Base-by-base conservation (phyloP, 1,140 invertebrate species). In the Teleogryllus occipitalis region DNA sequence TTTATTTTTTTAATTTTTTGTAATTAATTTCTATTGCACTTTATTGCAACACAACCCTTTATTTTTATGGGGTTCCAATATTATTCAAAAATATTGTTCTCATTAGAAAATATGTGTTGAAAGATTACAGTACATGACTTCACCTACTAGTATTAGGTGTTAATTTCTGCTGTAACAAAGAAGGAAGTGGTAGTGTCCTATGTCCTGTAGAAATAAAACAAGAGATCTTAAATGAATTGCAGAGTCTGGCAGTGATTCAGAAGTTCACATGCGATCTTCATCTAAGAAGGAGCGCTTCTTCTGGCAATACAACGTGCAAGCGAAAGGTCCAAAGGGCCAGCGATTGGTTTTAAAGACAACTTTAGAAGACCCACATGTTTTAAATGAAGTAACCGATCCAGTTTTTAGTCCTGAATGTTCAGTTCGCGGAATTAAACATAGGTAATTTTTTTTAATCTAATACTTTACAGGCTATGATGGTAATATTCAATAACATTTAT, bases 301-400 rank as follows among this genome's bases (percentile, higher is more conserved):
- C 86, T 99, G 98, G 97, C 97, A 99, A 85, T 99, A 99, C 85
- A 99, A 99, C 87, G 95, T 98, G 8, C 97, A 99, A 87, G 96
- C 97, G 1, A 99, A 99, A 89, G 97, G 97, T 4, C 97, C 97
- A 7, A 99, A 98, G 87, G 95, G 97, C 75, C 95, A 96, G 83
- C 88, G 95, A 82, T 87, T 97, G 54, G 91, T 95, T 39, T 89
- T 96, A 81, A 92, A 94, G 84, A 92, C 93, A 7, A 93, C 95
- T 83, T 90, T 93, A 27, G 92, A 95, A 84, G 95, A 98, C 89
- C 97, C 97, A n/a, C 96, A 98, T 87, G 91, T 95, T 21, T 87
- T 98, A 72, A 94, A 96, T 84, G 92, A 94, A 84, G 92, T 95
- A 10, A 96, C 94, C 47, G 96, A 98, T 89, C 96, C 96, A 1